phyloP scores from a whole-genome alignment of 1,140 invertebrate species.

The Teleogryllus occipitalis region DNA sequence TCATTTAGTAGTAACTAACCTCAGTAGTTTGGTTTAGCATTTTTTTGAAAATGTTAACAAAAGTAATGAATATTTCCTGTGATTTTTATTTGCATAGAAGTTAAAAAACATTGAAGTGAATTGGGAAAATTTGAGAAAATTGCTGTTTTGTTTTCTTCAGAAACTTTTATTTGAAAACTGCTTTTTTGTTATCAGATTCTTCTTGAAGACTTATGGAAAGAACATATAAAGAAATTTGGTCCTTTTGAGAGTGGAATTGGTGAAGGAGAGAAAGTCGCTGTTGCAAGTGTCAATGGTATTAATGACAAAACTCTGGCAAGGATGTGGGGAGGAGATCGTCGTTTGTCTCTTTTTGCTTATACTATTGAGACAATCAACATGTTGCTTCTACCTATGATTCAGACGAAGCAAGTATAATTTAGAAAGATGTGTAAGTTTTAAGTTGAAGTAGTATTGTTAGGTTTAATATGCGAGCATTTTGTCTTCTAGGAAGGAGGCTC shows the following conservation, averaged over 20 bases:
- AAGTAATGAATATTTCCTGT: background rate
- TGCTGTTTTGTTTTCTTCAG: background rate
- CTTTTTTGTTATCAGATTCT: constrained; percentile 46
- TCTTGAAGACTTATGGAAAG: constrained; percentile 55
- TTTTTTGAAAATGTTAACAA: background rate
- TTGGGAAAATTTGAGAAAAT: background rate
- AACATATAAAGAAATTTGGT: constrained; percentile 18
- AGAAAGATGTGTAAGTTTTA: no score
- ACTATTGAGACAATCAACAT: constrained; percentile 92
- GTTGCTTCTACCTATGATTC: constrained; percentile 91
- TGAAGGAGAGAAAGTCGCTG: background rate
- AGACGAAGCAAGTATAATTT: constrained; percentile 69
- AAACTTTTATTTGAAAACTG: background rate
- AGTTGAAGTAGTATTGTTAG: no score
- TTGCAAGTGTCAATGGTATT: constrained; percentile 7
- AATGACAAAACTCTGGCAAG: background rate
- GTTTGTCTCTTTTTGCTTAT: constrained; percentile 87
- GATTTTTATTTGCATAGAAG: background rate
- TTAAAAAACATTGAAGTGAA: background rate
- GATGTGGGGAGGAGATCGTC: constrained; percentile 62
- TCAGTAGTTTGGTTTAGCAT: background rate
- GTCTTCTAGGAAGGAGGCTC: constrained; percentile 80
- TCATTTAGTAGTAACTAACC: no score
- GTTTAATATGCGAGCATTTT: background rate
- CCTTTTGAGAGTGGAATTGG: background rate